Evolutionary conservation across 2,113 vertebrate species (phyloP).

Genomic region (Todiramphus saurophagus): DNA sequence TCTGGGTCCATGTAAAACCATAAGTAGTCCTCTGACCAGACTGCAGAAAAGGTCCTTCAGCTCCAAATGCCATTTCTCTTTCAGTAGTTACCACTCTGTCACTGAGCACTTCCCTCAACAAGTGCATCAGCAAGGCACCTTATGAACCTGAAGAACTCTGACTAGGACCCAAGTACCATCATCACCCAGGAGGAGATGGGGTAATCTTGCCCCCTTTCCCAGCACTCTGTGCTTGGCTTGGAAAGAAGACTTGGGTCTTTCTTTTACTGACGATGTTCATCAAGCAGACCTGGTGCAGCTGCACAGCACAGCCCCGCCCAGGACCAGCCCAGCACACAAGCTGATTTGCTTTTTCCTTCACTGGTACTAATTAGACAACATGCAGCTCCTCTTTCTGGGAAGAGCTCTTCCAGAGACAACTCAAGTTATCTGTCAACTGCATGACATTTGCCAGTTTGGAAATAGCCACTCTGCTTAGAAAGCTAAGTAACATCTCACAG

Average conservation of each 20-base stretch:
- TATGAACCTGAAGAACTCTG: background rate
- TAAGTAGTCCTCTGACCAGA: background rate
- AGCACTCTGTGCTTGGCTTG: background rate
- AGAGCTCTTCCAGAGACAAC: background rate
- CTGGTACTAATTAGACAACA: background rate
- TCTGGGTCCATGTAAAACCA: background rate
- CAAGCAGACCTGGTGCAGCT: background rate
- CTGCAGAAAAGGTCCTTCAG: background rate
- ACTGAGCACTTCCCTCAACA: background rate
- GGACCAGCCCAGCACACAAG: background rate
- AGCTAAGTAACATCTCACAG: background rate
- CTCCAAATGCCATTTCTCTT: background rate
- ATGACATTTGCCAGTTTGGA: background rate
- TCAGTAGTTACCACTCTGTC: background rate
- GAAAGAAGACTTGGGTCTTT: background rate
- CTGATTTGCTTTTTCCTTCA: background rate
- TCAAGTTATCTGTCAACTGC: background rate
- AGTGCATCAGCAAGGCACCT: background rate
- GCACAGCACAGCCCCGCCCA: accelerated
- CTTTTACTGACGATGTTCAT: background rate
- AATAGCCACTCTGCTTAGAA: background rate
- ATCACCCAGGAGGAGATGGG: accelerated
- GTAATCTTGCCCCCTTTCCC: background rate
- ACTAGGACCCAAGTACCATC: accelerated
- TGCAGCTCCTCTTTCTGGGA: background rate